phyloP scores from a whole-genome alignment of 2,113 vertebrate species.

The Myotis davidii region DNA sequence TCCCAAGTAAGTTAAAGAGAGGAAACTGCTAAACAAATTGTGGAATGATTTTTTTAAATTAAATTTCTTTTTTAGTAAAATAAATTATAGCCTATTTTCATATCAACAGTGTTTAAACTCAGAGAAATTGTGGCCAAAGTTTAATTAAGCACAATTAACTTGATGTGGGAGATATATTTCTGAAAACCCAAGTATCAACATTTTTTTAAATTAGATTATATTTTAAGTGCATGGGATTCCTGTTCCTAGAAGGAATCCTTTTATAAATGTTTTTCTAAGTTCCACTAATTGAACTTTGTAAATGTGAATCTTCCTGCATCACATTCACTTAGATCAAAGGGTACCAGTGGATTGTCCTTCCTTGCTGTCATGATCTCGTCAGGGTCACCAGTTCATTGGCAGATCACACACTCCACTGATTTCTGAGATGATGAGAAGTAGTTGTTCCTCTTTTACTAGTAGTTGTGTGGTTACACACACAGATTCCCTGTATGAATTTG shows the following conservation, averaged over 20 bases:
- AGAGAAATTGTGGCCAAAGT: background rate
- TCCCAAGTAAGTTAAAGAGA: background rate
- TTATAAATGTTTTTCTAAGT: background rate
- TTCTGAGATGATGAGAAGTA: background rate
- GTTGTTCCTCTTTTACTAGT: background rate
- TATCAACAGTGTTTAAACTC: background rate
- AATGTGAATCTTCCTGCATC: background rate
- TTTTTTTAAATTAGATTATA: background rate
- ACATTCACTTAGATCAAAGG: background rate
- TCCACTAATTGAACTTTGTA: background rate
- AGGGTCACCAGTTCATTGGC: background rate
- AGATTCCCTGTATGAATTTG: background rate
- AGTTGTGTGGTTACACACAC: background rate
- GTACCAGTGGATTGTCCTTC: background rate
- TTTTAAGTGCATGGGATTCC: constrained; percentile 33
- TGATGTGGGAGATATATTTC: background rate
- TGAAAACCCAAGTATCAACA: background rate
- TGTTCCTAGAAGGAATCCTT: background rate
- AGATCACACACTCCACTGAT: background rate
- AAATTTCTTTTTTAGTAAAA: constrained; percentile 26
- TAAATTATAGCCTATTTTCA: constrained; percentile 14
- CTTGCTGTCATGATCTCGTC: background rate
- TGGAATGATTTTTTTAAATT: background rate
- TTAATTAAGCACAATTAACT: background rate
- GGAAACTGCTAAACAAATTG: background rate